Evolutionary conservation across 2,113 vertebrate genomes (phyloP), one percentile per base, ranked within the genome.

Genomic region (Chinchilla lanigera): DNA sequence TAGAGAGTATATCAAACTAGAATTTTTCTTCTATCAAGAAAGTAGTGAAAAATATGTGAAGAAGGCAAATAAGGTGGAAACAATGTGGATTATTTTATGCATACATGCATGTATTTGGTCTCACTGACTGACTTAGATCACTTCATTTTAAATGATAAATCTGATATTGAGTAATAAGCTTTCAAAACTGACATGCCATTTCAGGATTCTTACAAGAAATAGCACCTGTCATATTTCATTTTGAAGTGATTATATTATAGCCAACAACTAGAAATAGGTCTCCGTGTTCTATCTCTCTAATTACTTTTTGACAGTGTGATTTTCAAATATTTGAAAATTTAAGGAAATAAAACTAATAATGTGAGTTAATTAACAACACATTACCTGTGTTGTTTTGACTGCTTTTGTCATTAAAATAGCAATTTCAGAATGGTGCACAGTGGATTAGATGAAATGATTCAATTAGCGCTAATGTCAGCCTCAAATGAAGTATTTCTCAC

Each of bases 291-390:
- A 95, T 65, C 33, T 87, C 26, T 50, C 17, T 92, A 91, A 84
- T 89, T 96, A 92, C 35, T 96, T 81, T 86, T 58, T 87, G 60
- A 93, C 75, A 58, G 3, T 73, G 35, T 56, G 78, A 19, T 54
- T 92, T 50, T 94, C 17, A 94, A 97, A 96, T 89, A 93, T 92
- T 94, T 89, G 20, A 87, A 93, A 95, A 94, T 85, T 73, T 95
- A 67, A 97, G 75, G n/a, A 91, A 95, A 89, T 28, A 73, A 85
- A 93, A 86, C 11, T 52, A 95, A 73, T 89, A 80, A 93, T 87
- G 24, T 82, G 3, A 86, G 67, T 87, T 95, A 94, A 93, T 90
- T 95, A 95, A 93, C 35, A 86, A n/a, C 28, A 94, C 69, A 93
- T 89, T 91, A 83, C 35, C 78, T 60, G 17, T 65, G 14, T 35